These are phyloP conservation scores for Sinonovacula constricta DNA, from an alignment of 1,140 invertebrate genomes.

Conservation along the genomic window DNA sequence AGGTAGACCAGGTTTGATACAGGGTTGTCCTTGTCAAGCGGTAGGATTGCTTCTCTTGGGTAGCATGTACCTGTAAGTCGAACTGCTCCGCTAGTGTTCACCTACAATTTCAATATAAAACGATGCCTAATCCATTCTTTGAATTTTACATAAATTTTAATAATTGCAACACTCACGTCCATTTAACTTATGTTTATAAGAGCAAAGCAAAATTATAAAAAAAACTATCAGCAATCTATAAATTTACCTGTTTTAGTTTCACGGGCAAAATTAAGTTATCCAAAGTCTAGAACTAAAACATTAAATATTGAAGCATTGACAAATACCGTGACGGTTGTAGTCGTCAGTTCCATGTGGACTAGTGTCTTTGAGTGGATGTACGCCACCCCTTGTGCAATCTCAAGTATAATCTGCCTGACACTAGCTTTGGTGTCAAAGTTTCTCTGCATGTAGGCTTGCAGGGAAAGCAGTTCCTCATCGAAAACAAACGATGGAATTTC, in stretches of 20 bases:
- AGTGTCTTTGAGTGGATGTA: slow-evolving; percentile 31
- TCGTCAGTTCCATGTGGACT: slow-evolving; percentile 41
- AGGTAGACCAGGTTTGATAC: slow-evolving; percentile 24
- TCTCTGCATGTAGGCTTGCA: not conserved
- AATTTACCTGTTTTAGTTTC: not conserved
- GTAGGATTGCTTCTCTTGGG: slow-evolving; percentile 30
- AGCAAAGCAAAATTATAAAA: no score
- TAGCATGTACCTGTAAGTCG: slow-evolving; percentile 31
- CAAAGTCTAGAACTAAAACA: not conserved
- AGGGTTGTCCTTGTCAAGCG: slow-evolving; percentile 7
- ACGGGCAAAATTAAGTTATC: not conserved
- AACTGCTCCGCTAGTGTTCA: slow-evolving; percentile 13
- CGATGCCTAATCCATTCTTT: not conserved
- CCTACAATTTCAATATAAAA: no score
- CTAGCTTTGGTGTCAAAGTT: not conserved
- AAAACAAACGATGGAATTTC: slow-evolving; percentile 37
- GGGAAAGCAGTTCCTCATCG: slow-evolving; percentile 6
- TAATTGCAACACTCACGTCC: not conserved
- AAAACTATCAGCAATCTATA: not conserved
- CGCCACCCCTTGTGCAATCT: not conserved
- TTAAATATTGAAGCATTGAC: not conserved
- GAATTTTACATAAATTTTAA: not conserved
- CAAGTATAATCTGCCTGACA: not conserved
- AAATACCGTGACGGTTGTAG: slow-evolving; percentile 27
- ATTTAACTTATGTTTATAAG: not conserved